Base-by-base conservation (phyloP, 2,797 vertebrate species). In the Rhyacichthys aspro region DNA sequence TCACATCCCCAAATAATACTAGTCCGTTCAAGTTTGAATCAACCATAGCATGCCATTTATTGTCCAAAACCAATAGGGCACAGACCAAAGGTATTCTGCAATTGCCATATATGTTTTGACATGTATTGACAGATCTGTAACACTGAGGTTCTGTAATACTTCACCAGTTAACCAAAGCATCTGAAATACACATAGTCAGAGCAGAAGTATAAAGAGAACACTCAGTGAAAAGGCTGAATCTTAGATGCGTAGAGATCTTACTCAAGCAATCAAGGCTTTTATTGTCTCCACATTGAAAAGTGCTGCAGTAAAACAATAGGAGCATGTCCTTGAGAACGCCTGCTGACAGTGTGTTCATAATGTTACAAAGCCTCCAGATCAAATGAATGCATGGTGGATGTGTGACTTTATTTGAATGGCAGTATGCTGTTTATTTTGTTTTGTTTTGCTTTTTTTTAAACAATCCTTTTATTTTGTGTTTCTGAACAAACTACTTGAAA, bases 11-110 rank as follows among this genome's bases (percentile, higher is more conserved):
- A 37, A 9, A 50, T 53, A 49, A 8, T 16, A 37, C 23, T 28
- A 28, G 23, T 28, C 3, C 23, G 7, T 28, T 28, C 23, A 28
- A 28, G 48, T 36, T 33, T 34, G n/a, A 17, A 37, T n/a, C 15
- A 78, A 72, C 67, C 74, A 73, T 63, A 59, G 82, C 77, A 81
- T 81, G 78, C 76, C 86, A 88, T 86, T 82, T 86, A 54, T 84
- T 82, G 85, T 91, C 89, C 82, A 79, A 92, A 91, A 91, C 74
- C 77, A 89, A 88, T 85, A 92, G 91, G 90, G 91, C 88, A 87
- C 89, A 92, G 79, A 94, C 93, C 93, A 94, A 94, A 94, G 93
- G 90, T 88, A 81, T 88, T 78, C 85, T 84, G 82, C 77, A 81
- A 37, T 85, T 78, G 86, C 84, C 77, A 85, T 79, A 82, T 68